Base-by-base conservation (phyloP, 2,113 vertebrate species). In the Anas platyrhynchos region DNA sequence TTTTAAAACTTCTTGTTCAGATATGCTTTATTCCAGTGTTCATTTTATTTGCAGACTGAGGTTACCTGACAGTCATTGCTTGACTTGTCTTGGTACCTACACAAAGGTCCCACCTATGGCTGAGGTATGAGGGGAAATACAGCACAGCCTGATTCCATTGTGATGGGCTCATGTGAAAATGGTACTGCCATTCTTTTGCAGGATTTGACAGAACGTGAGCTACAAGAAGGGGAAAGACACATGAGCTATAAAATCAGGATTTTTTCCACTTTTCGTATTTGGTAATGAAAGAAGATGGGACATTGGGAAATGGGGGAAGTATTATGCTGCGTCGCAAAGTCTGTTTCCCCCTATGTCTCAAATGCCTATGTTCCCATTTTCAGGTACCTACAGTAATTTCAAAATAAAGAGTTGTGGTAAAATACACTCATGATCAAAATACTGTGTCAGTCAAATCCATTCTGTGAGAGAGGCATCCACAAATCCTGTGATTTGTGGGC, bases 51-150 rank as follows among this genome's bases (percentile, higher is more conserved):
- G 52, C 83, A 95, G 89, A 77, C 91, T 95, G 96, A 97, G 87
- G 94, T 97, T 97, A 96, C 89, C 77, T 75, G 76, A 89, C 79
- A 97, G 80, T 91, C 13, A 34, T 88, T 97, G 89, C 69, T 91
- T 96, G 92, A 91, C 96, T 95, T 77, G 83, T 72, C 86, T 82
- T 95, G 94, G 94, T 95, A 97, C 77, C 85, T 79, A 74, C 56
- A 82, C 32, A 74, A 89, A 90, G 52, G 81, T 86, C 69, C 89
- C 86, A 62, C 94, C 93, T 96, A 96, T 55, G 78, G 58, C 83
- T 97, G 72, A 94, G 69, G 85, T 74, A 77, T 96, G 92, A 97
- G 52, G 67, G 85, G 91, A 94, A 93, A 71, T 66, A 72, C 48
- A 48, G n/a, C 58, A 32, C 43, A 78, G 81, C 61, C 43, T 87